Percentiles rank a stretch among this genome's conserved stretches.
phyloP scores from a whole-genome alignment of 2,888 invertebrate species.

The Perizoma flavofasciatum region DNA sequence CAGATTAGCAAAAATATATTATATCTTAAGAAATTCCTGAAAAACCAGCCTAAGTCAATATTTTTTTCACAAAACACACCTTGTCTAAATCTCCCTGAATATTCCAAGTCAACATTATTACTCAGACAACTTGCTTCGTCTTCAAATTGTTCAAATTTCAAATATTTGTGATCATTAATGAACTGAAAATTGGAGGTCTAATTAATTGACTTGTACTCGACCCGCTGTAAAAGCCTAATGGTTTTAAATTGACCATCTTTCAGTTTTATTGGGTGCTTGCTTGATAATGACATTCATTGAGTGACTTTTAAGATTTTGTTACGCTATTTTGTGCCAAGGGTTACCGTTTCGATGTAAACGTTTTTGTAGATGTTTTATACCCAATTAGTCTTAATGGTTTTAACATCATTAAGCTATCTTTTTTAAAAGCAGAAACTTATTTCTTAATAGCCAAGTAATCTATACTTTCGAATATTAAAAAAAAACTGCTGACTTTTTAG shows the following conservation, averaged over 20 bases:
- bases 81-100: not conserved
- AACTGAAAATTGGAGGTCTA: slow-evolving; percentile 30
- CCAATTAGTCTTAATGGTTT: no score
- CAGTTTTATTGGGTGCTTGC: slow-evolving; percentile 36
- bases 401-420: no score
- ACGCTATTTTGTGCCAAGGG: slow-evolving; percentile 2
- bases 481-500: no score
- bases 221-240: slow-evolving; percentile 39
- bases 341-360: no score
- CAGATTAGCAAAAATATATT: no score
- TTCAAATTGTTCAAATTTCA: slow-evolving; percentile 32
- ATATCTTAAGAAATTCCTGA: not conserved
- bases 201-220: slow-evolving; percentile 45
- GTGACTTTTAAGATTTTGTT: slow-evolving; percentile 11
- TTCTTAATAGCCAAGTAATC: no score
- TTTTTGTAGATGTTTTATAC: no score
- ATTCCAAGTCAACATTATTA: slow-evolving; percentile 8
- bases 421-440: no score
- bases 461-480: no score
- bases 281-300: slow-evolving; percentile 22
- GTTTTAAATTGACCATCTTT: slow-evolving; percentile 40
- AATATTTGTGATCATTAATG: slow-evolving; percentile 39
- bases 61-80: not conserved
- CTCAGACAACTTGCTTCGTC: slow-evolving; percentile 20
- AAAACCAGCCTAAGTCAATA: not conserved